Conservation (phyloP, 1,140 invertebrate species). For the Drosophila pallidifrons region DNA sequence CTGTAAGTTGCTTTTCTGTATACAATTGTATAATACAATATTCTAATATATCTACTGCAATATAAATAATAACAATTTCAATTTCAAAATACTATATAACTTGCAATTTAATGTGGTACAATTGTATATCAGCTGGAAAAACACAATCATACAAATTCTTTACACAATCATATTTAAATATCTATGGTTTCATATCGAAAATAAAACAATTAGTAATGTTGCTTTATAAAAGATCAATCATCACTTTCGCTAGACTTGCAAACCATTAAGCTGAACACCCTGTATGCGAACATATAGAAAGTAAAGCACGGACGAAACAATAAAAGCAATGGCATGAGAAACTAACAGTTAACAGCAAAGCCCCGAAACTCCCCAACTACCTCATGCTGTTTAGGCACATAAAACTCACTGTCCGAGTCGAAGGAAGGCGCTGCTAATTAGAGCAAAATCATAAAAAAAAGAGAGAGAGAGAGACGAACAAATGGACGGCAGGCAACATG, state of each 20-base stretch:
- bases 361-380: neutral
- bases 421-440: constrained; percentile 34
- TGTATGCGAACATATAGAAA: neutral
- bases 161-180: too few relatives aligned
- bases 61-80: too few relatives aligned
- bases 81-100: too few relatives aligned
- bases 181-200: too few relatives aligned
- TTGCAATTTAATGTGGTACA: too few relatives aligned
- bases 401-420: constrained; percentile 28
- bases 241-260: too few relatives aligned
- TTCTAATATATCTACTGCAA: too few relatives aligned
- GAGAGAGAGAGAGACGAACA: neutral
- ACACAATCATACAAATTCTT: too few relatives aligned
- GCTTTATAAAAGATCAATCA: neutral
- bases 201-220: too few relatives aligned
- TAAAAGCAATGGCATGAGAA: constrained; percentile 27
- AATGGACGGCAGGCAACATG: constrained; percentile 31
- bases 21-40: too few relatives aligned
- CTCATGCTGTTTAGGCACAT: neutral
- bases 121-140: too few relatives aligned
- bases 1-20: too few relatives aligned
- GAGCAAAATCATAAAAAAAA: constrained; percentile 34
- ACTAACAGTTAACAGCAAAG: constrained; percentile 29
- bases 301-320: constrained; percentile 4
- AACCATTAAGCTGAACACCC: constrained; percentile 8